Conservation (phyloP, 2,797 vertebrate species). For the Podarcis siculus region DNA sequence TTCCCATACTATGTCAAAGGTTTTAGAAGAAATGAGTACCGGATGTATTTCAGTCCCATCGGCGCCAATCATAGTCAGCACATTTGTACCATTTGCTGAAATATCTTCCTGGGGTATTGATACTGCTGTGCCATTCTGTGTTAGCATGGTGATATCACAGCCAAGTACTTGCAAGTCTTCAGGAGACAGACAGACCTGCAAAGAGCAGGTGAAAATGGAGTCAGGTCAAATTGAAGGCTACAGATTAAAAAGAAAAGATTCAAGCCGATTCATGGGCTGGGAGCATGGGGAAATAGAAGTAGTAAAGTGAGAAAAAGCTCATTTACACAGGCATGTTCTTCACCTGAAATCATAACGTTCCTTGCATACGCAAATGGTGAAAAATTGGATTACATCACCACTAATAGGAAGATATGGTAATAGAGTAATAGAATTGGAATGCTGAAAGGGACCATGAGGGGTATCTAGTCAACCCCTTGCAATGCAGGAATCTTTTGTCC, state of each 20-base stretch:
- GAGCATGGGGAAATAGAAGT: neutral
- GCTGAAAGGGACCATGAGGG: too few relatives aligned
- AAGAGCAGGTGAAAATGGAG: neutral
- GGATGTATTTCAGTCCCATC: slow-evolving; percentile 71
- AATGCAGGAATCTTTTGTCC: too few relatives aligned
- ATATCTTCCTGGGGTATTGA: slow-evolving; percentile 62
- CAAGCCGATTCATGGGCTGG: neutral
- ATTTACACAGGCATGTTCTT: neutral
- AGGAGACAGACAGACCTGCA: slow-evolving; percentile 75
- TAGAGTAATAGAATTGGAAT: too few relatives aligned
- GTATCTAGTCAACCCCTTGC: too few relatives aligned
- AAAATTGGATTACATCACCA: neutral
- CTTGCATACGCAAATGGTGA: neutral
- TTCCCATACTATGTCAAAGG: neutral
- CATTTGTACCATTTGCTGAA: slow-evolving; percentile 42
- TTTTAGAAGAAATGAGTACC: slow-evolving; percentile 58
- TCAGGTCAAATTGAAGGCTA: neutral
- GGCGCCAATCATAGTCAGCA: slow-evolving; percentile 65
- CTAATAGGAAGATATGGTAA: neutral
- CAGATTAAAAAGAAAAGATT: neutral
- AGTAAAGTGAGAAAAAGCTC: neutral
- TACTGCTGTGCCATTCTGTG: slow-evolving; percentile 71
- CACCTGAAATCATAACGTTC: neutral
- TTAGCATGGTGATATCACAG: slow-evolving; percentile 78
- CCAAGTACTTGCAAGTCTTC: slow-evolving; percentile 80